These are phyloP conservation scores for Solea solea DNA, from an alignment of 2,113 vertebrate genomes.

Conservation along the genomic window DNA sequence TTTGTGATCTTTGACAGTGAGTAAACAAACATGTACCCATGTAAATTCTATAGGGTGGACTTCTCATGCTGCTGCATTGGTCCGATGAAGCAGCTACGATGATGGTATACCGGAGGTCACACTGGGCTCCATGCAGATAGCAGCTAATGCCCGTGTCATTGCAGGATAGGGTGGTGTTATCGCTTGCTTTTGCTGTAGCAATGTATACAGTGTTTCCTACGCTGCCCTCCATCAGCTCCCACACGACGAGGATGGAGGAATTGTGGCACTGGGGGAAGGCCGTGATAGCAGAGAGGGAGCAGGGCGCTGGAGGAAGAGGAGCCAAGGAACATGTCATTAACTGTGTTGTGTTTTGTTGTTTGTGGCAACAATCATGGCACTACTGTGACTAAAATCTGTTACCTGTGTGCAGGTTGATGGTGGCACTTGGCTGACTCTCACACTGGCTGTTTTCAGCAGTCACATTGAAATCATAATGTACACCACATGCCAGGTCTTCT, in stretches of 20 bases:
- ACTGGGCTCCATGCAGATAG: slow-evolving; percentile 65
- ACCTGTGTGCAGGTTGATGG: slow-evolving; percentile 74
- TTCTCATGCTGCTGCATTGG: slow-evolving; percentile 70
- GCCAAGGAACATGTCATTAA: background rate
- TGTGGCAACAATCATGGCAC: background rate
- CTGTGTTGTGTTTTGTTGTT: background rate
- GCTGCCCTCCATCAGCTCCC: slow-evolving; percentile 53
- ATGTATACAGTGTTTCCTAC: slow-evolving; percentile 51
- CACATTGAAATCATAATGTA: slow-evolving; percentile 71
- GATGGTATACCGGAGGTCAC: slow-evolving; percentile 74
- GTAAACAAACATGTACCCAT: slow-evolving; percentile 66
- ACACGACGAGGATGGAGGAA: slow-evolving; percentile 64
- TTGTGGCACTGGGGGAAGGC: slow-evolving; percentile 69
- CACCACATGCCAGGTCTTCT: slow-evolving; percentile 72
- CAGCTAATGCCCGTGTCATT: slow-evolving; percentile 65
- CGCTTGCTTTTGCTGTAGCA: slow-evolving; percentile 68
- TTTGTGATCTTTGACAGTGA: background rate
- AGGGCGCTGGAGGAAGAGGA: slow-evolving; percentile 64
- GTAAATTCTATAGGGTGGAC: slow-evolving; percentile 69
- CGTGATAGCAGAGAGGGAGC: slow-evolving; percentile 66
- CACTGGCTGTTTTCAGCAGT: slow-evolving; percentile 68
- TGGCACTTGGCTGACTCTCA: slow-evolving; percentile 63
- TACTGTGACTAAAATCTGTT: background rate
- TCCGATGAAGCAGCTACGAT: slow-evolving; percentile 69
- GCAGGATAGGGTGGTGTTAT: slow-evolving; percentile 61